Evolutionary conservation across 1,140 invertebrate species (phyloP), one percentile per base, ranked within the genome.

Genomic region (Meloidogyne chitwoodi): DNA sequence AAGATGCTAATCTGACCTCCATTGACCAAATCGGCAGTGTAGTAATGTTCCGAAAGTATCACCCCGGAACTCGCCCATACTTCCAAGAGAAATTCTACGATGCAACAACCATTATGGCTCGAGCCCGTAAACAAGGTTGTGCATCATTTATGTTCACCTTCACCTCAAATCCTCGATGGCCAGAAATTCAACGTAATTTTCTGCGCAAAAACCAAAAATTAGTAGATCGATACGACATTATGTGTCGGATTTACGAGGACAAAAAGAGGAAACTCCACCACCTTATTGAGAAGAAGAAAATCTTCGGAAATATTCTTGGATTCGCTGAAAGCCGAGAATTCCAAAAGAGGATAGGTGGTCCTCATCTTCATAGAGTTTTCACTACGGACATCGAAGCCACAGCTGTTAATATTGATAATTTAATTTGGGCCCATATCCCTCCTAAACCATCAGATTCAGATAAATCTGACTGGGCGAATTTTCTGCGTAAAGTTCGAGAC

Each of bases 361-460:
- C 69, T 8, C 69, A 71, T 14, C 27, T 44, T n/a, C 69, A 71
- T 62, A 41, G 34, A 41, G 69, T 56, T 0, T 31, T 24, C n/a
- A 16, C 26, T 12, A 71, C 69, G 11, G 69, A 71, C 69, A 26
- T 41, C 16, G 69, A 71, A 16, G 69, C 69, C 27, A 27, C 63
- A 11, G 24, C 69, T 11, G 69, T 56, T n/a, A 62, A 61, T n/a
- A 41, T 71, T 12, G 44, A 71, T 26, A 16, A 61, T 29, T 71
- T 61, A 26, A 71, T 71, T 16, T 71, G 69, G 69, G 69, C 69
- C 2, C 41, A 71, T 71, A 61, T 71, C 10, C 69, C 69, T 2
- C 1, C 19, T 38, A n/a, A 41, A 44, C 69, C 69, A 19, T 26
- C 56, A 24, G 19, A 71, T 29, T 48, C 26, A 24, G 69, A 56